These are phyloP conservation scores for Temnothorax ravouxi DNA, from an alignment of 2,888 invertebrate genomes.

Conservation along the genomic window DNA sequence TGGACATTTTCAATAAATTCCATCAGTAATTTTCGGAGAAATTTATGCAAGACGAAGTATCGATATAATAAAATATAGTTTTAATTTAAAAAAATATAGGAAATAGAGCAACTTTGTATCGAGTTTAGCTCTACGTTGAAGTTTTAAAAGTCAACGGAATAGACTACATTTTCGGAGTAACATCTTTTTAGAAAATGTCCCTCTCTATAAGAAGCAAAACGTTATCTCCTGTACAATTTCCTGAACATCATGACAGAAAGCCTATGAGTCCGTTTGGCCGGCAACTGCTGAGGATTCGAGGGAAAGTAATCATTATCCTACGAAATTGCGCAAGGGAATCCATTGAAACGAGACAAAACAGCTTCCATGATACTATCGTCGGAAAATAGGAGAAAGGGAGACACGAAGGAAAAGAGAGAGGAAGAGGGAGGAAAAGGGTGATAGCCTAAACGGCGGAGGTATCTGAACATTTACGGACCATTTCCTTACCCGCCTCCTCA, in stretches of 20 bases:
- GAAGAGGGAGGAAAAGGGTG: not conserved
- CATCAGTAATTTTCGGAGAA: not conserved
- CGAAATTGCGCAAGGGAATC: constrained; percentile 51
- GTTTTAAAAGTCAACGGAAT: not conserved
- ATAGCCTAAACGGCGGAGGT: constrained; percentile 43
- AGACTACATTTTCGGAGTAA: not conserved
- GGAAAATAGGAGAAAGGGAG: constrained; percentile 12
- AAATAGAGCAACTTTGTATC: not conserved
- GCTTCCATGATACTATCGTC: constrained; percentile 44
- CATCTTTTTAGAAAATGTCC: constrained; percentile 3
- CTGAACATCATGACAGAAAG: constrained; percentile 36
- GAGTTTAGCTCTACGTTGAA: not conserved
- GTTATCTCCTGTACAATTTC: constrained; percentile 42
- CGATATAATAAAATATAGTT: not conserved
- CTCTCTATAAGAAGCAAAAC: constrained; percentile 9
- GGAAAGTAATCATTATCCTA: constrained; percentile 64
- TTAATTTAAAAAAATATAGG: not conserved
- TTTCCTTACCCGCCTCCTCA: constrained; percentile 66
- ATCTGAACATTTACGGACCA: constrained; percentile 73
- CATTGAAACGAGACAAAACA: constrained; percentile 68
- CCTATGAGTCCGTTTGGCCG: constrained; percentile 23
- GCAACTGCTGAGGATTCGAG: constrained; percentile 52
- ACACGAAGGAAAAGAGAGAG: constrained; percentile 20
- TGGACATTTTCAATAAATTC: not conserved
- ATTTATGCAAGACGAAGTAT: not conserved